Conservation (phyloP, 2,113 vertebrate genomes). For the Hydropotes inermis region DNA sequence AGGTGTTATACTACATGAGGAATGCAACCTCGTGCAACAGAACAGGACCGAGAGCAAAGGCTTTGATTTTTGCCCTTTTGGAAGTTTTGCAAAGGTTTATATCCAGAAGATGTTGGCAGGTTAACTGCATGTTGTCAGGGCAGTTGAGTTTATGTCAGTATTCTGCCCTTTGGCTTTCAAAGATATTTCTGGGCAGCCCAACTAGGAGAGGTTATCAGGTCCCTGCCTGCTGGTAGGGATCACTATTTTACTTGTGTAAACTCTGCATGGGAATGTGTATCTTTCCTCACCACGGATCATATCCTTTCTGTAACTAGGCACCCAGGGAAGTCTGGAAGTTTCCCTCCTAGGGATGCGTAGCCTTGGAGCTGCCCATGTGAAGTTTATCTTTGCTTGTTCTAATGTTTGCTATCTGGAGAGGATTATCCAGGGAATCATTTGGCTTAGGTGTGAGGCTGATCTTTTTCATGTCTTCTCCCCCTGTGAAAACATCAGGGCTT, state of each 20-base stretch:
- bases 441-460: neutral
- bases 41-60: neutral
- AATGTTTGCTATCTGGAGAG: constrained; percentile 35
- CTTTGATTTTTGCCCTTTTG: neutral
- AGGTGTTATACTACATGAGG: neutral
- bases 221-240: neutral
- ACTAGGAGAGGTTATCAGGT: constrained; percentile 11
- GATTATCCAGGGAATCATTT: neutral
- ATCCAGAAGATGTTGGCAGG: neutral
- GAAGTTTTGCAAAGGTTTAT: neutral
- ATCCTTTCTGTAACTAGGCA: constrained; percentile 26
- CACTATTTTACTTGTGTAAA: constrained; percentile 18
- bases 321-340: neutral
- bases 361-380: neutral
- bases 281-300: neutral
- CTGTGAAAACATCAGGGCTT: neutral
- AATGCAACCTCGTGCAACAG: neutral
- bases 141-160: neutral
- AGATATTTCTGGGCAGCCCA: neutral
- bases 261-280: neutral
- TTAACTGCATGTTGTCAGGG: neutral
- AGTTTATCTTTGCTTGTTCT: constrained; percentile 28
- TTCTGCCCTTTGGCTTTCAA: neutral
- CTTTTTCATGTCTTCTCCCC: constrained; percentile 29
- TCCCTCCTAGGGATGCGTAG: neutral